Conservation (phyloP, 2,888 invertebrate species). For the Elmis aenea region DNA sequence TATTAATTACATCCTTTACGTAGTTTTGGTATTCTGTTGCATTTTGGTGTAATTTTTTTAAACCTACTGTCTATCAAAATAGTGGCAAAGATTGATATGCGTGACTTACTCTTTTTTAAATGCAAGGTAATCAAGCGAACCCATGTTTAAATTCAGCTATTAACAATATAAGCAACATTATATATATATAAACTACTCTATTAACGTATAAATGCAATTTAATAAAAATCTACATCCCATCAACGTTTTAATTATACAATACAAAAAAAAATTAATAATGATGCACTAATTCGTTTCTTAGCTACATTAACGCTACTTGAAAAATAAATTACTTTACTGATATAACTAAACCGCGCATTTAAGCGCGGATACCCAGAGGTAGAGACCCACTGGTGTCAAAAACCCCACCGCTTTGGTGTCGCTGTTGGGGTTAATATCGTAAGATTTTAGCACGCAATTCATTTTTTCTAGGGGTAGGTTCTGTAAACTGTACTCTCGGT, state of each 20-base stretch:
- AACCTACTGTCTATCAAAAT: too few relatives aligned
- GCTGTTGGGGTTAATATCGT: conserved; percentile 25
- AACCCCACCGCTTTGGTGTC: conserved; percentile 21
- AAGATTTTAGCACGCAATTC: conserved; percentile 71
- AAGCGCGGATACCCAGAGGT: conserved; percentile 15
- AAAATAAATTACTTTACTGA: neutral
- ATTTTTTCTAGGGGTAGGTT: conserved; percentile 77
- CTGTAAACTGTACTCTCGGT: conserved; percentile 77
- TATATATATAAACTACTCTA: too few relatives aligned
- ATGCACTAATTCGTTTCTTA: too few relatives aligned
- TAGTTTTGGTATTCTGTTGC: too few relatives aligned
- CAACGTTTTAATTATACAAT: too few relatives aligned
- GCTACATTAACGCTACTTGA: neutral
- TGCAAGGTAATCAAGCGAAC: too few relatives aligned
- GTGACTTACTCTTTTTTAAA: too few relatives aligned
- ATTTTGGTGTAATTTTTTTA: neutral
- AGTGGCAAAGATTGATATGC: too few relatives aligned
- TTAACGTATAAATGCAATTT: neutral
- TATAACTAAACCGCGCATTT: conserved; percentile 25
- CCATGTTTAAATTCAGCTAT: too few relatives aligned
- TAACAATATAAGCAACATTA: too few relatives aligned
- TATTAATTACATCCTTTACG: too few relatives aligned
- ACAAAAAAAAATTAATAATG: too few relatives aligned
- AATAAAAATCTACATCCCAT: neutral
- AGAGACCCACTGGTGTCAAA: conserved; percentile 16